Base-by-base conservation (phyloP, 1,140 invertebrate genomes). In the Orussus abietinus region DNA sequence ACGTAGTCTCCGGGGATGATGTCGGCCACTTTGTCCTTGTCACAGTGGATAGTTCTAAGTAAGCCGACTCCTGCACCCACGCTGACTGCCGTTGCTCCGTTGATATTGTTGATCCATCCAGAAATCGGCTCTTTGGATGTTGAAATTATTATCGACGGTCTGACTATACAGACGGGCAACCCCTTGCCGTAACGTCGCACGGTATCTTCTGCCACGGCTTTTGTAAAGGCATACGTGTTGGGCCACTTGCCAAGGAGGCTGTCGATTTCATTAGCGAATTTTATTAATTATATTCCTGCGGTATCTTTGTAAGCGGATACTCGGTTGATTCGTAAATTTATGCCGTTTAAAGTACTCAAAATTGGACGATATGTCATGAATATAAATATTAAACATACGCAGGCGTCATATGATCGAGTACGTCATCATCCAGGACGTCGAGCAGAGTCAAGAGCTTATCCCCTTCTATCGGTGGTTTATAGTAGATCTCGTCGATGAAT, bases 101-200 rank as follows among this genome's bases (percentile, higher is more conserved):
- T 91, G 49, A 88, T 75, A 64, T 93, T 94, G 63, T 95, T 90
- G 31, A 89, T 83, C 91, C 91, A 96, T 22, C 85, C 85, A 6
- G 64, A 51, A 0, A 83, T 35, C 1, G 83, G 83, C 45, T 93
- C 90, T 32, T 79, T 77, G 52, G 76, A 80, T 0, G 89, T 86
- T 2, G 88, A 84, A 12, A 84, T 85, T 14, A 92, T 78, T 38
- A 88, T 85, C 6, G 84, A 80, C 0, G 87, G 86, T 49, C 87
- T 76, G 55, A 86, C 79, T 4, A 90, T 73, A 5, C 80, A 83
- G 1, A 80, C 69, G 1, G 93, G 93, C 25, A 98, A 60, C 33
- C 77, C 80, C 22, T 72, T 68, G 1, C 78, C 72, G 46, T 85
- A 77, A 36, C 82, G 75, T 47, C 78, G 71, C 0, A 92, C 75